Percentiles rank a stretch among this genome's conserved stretches.
Evolutionary conservation across 2,888 invertebrate genomes (phyloP).

Genomic region (Parascotia fuliginaria): DNA sequence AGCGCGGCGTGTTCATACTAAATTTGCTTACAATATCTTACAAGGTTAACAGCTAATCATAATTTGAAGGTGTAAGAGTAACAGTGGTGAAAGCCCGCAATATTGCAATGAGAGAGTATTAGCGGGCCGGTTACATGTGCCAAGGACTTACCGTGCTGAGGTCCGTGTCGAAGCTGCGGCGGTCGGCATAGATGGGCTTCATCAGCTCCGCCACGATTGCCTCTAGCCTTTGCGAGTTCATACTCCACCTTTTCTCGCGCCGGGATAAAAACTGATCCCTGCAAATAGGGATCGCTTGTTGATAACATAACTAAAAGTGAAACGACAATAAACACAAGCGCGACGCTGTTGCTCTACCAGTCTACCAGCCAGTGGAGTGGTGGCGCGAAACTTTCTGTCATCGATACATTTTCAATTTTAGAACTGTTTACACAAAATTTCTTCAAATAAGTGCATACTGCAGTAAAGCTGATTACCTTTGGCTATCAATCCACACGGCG

Average conservation of each 20-base stretch:
- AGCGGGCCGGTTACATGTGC: conserved; percentile 21
- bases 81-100: neutral
- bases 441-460: neutral
- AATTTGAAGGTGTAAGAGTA: too few relatives aligned
- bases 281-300: conserved; percentile 67
- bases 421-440: conserved; percentile 36
- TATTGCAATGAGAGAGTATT: neutral
- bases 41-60: too few relatives aligned
- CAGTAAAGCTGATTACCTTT: conserved; percentile 56
- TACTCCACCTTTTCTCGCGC: conserved; percentile 75
- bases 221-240: conserved; percentile 76
- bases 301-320: conserved; percentile 71
- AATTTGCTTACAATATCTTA: too few relatives aligned
- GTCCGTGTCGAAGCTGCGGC: conserved; percentile 77
- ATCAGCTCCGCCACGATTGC: conserved; percentile 79
- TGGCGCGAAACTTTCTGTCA: conserved; percentile 82
- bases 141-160: conserved; percentile 69
- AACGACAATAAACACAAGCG: conserved; percentile 53
- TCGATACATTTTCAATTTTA: conserved; percentile 61
- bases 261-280: conserved; percentile 65
- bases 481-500: conserved; percentile 65
- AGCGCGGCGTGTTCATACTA: neutral
- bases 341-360: conserved; percentile 44
- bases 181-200: conserved; percentile 73
- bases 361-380: too few relatives aligned